Base-by-base conservation (phyloP, 1,140 invertebrate genomes). In the Drosophila elegans region DNA sequence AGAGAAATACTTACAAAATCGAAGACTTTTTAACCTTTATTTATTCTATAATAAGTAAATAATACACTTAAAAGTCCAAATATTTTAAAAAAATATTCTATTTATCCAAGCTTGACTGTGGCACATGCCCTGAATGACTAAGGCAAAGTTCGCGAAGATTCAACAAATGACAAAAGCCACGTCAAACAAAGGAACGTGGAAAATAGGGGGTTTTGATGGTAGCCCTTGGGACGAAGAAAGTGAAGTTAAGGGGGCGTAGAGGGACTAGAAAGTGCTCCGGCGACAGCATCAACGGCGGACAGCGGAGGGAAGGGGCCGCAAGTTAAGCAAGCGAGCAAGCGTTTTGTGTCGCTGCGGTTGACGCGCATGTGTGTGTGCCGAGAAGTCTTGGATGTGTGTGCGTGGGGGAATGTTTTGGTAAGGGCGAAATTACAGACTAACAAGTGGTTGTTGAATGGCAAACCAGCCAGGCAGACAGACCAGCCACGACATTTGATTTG, bases 381-480 rank as follows among this genome's bases (percentile, higher is more conserved):
- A 13, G 12, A 29, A 32, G 41, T 11, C 6, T 63, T 7, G 60
- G 6, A 25, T 59, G 41, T 75, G 55, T 55, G 21, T 56, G 53
- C 53, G 63, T 39, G 38, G 32, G 60, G 42, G 49, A 59, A 46
- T 53, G 63, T 62, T 49, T 59, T 45, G 41, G 60, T 34, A 59
- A 67, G 79, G 73, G 77, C 59, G 73, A 76, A 89, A 89, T 89
- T 89, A 89, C 80, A 89, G 84, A 89, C 84, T 89, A 89, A 89
- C 84, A 89, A 89, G 84, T 89, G 84, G 84, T 89, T 84, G 80
- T 84, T 89, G 84, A 86, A 86, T 86, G 83, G 83, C 83, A 86
- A 86, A 71, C 83, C 83, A 89, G 67, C 83, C 72, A 86, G 75
- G 79, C 83, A 88, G 79, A 83, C 83, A 79, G 66, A 67, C 62